Conservation (phyloP, 2,113 vertebrate species). For the Aegithalos caudatus region DNA sequence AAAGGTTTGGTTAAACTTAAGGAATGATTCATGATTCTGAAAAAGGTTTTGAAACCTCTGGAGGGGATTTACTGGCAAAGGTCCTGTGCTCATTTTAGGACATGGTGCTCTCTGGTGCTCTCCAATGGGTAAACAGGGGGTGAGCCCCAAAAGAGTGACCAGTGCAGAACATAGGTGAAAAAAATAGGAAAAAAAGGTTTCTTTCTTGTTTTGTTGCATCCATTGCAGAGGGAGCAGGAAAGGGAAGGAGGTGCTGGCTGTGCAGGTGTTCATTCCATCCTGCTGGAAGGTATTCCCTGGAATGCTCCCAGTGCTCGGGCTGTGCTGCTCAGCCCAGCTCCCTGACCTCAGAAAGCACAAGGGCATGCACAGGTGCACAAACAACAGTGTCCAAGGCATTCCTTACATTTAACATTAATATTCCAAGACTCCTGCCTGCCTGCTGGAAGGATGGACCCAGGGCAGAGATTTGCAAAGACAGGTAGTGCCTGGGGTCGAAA, state of each 20-base stretch:
- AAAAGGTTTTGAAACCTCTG: neutral
- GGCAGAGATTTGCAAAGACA: neutral
- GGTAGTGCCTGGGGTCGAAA: neutral
- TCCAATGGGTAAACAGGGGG: neutral
- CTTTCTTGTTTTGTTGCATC: neutral
- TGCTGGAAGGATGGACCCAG: neutral
- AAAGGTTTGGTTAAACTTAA: neutral
- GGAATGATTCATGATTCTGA: neutral
- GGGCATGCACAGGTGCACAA: rapidly evolving
- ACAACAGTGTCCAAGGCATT: neutral
- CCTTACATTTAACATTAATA: neutral
- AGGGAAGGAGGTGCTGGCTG: neutral
- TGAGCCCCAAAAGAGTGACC: neutral
- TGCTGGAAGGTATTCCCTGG: neutral
- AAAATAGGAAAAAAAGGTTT: neutral
- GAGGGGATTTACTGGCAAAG: neutral
- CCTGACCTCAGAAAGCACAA: neutral
- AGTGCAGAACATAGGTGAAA: rapidly evolving
- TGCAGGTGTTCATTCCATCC: neutral
- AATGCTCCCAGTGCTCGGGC: neutral
- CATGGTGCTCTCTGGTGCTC: too few species aligned
- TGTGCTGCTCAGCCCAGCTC: neutral
- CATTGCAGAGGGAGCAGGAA: neutral
- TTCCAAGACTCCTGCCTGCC: neutral
- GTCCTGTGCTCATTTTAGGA: neutral